Evolutionary conservation across 2,888 invertebrate genomes (phyloP), one percentile per base, ranked within the genome.

Genomic region (Rotaria macrura): DNA sequence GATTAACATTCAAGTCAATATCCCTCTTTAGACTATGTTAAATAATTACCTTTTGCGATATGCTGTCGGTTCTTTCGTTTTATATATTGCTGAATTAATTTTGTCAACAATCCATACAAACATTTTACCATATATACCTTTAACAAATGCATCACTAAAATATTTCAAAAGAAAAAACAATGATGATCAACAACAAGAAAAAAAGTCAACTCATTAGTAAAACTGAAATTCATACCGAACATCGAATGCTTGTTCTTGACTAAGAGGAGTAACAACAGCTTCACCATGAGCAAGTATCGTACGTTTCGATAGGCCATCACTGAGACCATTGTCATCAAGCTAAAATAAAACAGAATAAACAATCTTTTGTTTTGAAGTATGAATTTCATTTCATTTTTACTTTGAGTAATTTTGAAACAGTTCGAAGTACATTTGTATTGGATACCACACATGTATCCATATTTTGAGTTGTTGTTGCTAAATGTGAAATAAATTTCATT

Each of bases 41-140:
- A 29, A 29, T 20, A 20, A 65, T 38, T 65, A 65, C 20, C 84
- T 84, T 57, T 84, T 86, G 17, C 86, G 43, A 52, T 83, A 85
- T 29, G 38, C 49, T 29, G 29, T 49, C 25, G 10, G 12, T 23
- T 86, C 86, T 74, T 88, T 89, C 5, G 89, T 89, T 86, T 89
- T 90, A 88, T 88, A 91, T 85, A 99, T 98, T 87, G 99, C 97
- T 89, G 94, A 93, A 91, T 99, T 99, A 87, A 99, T 97, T 92
- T 98, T 97, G 88, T 94, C 95, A 14, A 99, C 97, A 89, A 99
- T 97, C 90, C 96, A 95, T 85, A 97, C 93, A 90, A 99, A 99
- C 88, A 99, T 92, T n/a, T 97, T 93, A 0, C 98, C 98, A 90
- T 99, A 99, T 88, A 99, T 97, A 40, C 97, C 90, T 83, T 99